Base-by-base conservation (phyloP, 2,888 invertebrate genomes). In the Tinea semifulvella region DNA sequence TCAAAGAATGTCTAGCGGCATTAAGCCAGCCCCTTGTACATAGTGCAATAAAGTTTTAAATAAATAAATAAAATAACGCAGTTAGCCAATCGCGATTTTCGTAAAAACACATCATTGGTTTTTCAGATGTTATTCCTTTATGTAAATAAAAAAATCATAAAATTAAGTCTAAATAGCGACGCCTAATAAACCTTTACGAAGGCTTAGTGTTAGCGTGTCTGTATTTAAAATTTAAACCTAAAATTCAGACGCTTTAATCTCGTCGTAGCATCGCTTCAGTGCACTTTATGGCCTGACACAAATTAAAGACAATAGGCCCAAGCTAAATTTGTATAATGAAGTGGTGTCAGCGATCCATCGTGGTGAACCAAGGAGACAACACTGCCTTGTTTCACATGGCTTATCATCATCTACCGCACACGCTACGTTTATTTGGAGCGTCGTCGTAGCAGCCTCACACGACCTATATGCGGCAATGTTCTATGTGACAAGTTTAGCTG, bases 191-290 rank as follows among this genome's bases (percentile, higher is more conserved):
- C 22, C 5, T 3, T 43, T 43, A 8, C 17, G 19, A 39, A 39
- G 39, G 39, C 43, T 11, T 5, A 17, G 28, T 43, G 43, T 43
- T 26, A 28, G 28, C 13, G 13, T 36, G 44, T 22, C 18, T 35
- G 27, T 17, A 13, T 22, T 38, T 36, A 42, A 40, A 70, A 68
- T 71, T 76, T 75, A 75, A 72, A 65, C 70, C 60, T 54, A 65
- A 17, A 74, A 67, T 77, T 76, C 68, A 72, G 72, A 72, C 68
- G 61, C 63, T 63, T 70, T 74, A 74, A 77, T 75, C 75, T 71
- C 64, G 57, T 58, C 63, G 61, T 57, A 60, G 61, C 62, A 60
- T 59, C 63, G 68, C 62, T 63, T 59, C 62, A 65, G 58, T 72
- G 74, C 70, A 74, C 68, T 69, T 68, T 67, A 65, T 56, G 56